These are phyloP conservation scores for Diabrotica undecimpunctata DNA, from an alignment of 1,140 invertebrate genomes.

Conservation along the genomic window DNA sequence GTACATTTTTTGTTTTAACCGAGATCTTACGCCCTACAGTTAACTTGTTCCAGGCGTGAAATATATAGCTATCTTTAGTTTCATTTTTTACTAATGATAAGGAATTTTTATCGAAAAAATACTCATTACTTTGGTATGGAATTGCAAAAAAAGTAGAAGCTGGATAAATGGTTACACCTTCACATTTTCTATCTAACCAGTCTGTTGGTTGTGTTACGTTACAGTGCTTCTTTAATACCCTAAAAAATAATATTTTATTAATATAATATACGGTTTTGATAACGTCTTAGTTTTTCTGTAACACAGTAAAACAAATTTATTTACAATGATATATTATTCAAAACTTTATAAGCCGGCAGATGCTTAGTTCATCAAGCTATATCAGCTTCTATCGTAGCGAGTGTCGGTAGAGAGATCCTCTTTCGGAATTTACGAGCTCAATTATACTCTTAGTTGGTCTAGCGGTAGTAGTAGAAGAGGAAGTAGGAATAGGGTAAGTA, in stretches of 20 bases:
- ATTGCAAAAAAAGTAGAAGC: conserved; percentile 63
- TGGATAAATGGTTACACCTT: conserved; percentile 60
- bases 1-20: conserved; percentile 49
- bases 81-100: conserved; percentile 50
- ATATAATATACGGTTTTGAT: not conserved
- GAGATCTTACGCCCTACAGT: conserved; percentile 50
- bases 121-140: conserved; percentile 57
- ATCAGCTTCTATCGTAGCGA: no score
- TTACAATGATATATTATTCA: no score
- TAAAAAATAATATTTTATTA: conserved; percentile 22
- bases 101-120: conserved; percentile 57
- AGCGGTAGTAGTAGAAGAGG: no score
- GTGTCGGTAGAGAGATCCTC: no score
- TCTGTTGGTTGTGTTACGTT: conserved; percentile 51
- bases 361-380: no score
- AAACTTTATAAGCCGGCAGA: no score
- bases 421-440: no score
- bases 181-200: conserved; percentile 59
- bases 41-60: conserved; percentile 70
- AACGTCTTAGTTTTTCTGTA: no score
- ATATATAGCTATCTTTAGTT: conserved; percentile 54
- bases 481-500: no score
- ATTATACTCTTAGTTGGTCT: no score
- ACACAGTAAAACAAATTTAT: no score
- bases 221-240: conserved; percentile 60